A percentile compares a stretch with the other conserved stretches of the same genome.
Conservation (phyloP, 2,113 vertebrate species). For the Otus sunia region DNA sequence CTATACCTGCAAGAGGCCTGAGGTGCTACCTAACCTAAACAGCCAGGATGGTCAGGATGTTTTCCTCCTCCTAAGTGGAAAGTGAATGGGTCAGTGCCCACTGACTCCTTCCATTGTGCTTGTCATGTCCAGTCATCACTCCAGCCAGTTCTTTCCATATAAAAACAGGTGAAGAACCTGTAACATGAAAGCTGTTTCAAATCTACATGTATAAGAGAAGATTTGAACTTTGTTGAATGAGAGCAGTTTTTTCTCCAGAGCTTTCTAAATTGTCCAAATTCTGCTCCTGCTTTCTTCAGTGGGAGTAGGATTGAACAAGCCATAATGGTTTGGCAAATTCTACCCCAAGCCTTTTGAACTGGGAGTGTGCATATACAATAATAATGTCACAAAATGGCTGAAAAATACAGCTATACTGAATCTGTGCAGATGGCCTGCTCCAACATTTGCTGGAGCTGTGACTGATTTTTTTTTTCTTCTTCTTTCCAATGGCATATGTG, state of each 20-base stretch:
- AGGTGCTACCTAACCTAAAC: not conserved
- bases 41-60: not conserved
- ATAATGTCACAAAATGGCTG: slow-evolving; percentile 10
- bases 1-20: not conserved
- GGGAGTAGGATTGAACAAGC: not conserved
- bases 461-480: not conserved
- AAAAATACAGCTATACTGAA: not conserved
- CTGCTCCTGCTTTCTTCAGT: not conserved
- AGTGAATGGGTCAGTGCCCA: not conserved
- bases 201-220: not conserved
- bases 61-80: not conserved
- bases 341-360: not conserved
- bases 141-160: not conserved
- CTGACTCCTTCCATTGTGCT: not conserved
- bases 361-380: not conserved
- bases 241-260: not conserved
- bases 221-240: not conserved
- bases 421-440: slow-evolving; percentile 22
- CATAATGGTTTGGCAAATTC: not conserved
- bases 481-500: slow-evolving; percentile 2
- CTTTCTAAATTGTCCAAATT: not conserved
- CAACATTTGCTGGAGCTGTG: not conserved
- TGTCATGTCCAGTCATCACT: not conserved
- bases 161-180: not conserved
- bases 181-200: not conserved